Evolutionary conservation across 30 jellyfish, hydroid and myxozoan species (phyloP).

Genomic region (Clytia hemisphaerica): DNA sequence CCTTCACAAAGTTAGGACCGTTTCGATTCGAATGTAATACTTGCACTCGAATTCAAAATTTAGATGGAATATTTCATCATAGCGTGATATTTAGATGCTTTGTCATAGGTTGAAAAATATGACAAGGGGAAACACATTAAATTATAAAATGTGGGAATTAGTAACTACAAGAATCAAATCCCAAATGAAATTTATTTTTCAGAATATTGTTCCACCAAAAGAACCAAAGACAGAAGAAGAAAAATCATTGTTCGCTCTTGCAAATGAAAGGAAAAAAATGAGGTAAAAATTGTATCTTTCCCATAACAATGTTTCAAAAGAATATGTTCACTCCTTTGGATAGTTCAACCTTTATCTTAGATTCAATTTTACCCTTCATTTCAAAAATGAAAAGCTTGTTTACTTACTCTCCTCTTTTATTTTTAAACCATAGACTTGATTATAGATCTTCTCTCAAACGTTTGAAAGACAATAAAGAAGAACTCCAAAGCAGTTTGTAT

Average conservation of each 20-base stretch:
- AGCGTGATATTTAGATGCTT: too few species aligned
- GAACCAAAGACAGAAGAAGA: constrained; percentile 55
- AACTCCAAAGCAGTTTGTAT: not conserved
- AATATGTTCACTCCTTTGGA: too few species aligned
- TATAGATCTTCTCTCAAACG: constrained; percentile 7
- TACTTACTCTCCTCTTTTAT: not conserved
- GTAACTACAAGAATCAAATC: too few species aligned
- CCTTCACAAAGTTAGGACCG: too few species aligned
- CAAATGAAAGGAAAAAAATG: constrained; percentile 72
- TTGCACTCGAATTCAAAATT: too few species aligned
- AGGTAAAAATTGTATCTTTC: constrained; percentile 33
- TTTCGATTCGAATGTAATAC: too few species aligned
- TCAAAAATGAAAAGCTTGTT: not conserved
- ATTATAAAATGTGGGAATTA: too few species aligned
- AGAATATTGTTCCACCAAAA: constrained; percentile 42
- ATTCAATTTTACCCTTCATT: not conserved
- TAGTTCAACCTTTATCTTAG: not conserved
- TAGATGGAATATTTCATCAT: too few species aligned
- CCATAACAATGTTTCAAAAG: too few species aligned
- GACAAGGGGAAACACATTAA: too few species aligned
- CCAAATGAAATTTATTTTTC: too few species aligned
- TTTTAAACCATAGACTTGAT: not conserved
- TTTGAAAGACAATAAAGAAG: not conserved
- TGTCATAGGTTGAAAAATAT: too few species aligned
- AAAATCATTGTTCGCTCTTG: constrained; percentile 40